Conservation (phyloP, 2,113 vertebrate species). For the Anhinga rufa region DNA sequence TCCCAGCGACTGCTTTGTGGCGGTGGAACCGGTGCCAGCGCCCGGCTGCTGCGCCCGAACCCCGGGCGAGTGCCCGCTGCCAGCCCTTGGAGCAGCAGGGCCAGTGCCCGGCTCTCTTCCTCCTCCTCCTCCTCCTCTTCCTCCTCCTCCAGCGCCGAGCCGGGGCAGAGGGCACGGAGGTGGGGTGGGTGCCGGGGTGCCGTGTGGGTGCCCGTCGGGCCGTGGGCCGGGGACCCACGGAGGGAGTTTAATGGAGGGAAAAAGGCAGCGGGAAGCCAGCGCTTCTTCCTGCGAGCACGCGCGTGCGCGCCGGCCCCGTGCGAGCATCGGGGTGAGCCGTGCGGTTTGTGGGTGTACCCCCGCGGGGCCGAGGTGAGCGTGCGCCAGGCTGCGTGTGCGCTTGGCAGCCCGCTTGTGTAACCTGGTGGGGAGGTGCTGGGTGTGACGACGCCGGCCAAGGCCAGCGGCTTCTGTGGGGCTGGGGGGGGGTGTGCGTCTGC, state of each 20-base stretch:
- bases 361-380: background rate
- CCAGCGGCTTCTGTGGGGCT: rapidly evolving
- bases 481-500: too few species aligned
- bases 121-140: background rate
- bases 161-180: background rate
- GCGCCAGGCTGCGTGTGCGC: background rate
- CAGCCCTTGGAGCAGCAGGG: background rate
- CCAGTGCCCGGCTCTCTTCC: rapidly evolving
- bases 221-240: background rate
- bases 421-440: background rate
- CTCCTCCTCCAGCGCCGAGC: background rate
- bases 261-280: conserved; percentile 6
- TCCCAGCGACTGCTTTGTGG: background rate
- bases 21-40: background rate
- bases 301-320: background rate
- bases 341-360: conserved; percentile 33
- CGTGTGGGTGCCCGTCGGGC: rapidly evolving
- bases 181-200: background rate
- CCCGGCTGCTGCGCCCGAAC: background rate
- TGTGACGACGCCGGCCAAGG: background rate
- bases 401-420: background rate
- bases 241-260: conserved; percentile 24
- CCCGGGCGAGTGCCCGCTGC: rapidly evolving
- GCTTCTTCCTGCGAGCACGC: background rate
- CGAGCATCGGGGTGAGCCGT: background rate